A percentile compares a stretch with the other conserved stretches of the same genome.
Conservation (phyloP, 2,888 invertebrate species). For the Apodemia duryi region DNA sequence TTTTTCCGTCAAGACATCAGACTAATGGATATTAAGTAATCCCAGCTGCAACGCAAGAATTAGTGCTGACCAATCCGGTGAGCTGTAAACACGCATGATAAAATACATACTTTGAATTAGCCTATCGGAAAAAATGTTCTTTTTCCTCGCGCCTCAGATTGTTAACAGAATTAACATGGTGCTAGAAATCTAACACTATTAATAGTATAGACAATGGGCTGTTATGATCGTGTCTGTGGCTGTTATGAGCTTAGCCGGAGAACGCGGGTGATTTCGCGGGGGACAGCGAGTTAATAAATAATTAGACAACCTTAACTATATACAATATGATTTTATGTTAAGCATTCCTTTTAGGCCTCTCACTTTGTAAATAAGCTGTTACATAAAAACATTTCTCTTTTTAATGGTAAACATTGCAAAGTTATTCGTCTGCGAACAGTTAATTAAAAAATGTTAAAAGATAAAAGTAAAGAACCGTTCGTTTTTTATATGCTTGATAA, state of each 20-base stretch:
- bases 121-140: too few species aligned
- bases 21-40: too few species aligned
- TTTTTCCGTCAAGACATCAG: too few species aligned
- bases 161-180: too few species aligned
- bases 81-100: too few species aligned
- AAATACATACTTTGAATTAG: too few species aligned
- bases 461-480: neutral
- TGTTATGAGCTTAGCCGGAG: neutral
- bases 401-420: constrained; percentile 11
- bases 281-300: neutral
- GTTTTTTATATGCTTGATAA: neutral
- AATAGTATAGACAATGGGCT: too few species aligned
- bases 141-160: too few species aligned
- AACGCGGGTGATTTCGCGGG: neutral
- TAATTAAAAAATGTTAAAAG: constrained; percentile 1
- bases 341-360: constrained; percentile 9
- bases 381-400: constrained; percentile 14
- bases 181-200: too few species aligned
- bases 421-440: constrained; percentile 12
- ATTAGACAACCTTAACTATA: neutral
- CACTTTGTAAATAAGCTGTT: neutral
- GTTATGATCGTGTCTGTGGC: too few species aligned
- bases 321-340: neutral
- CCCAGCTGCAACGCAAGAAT: too few species aligned
- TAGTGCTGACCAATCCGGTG: too few species aligned